A percentile compares a stretch with the other conserved stretches of the same genome.
phyloP scores from a whole-genome alignment of 2,888 invertebrate species.

The Brenthis ino region DNA sequence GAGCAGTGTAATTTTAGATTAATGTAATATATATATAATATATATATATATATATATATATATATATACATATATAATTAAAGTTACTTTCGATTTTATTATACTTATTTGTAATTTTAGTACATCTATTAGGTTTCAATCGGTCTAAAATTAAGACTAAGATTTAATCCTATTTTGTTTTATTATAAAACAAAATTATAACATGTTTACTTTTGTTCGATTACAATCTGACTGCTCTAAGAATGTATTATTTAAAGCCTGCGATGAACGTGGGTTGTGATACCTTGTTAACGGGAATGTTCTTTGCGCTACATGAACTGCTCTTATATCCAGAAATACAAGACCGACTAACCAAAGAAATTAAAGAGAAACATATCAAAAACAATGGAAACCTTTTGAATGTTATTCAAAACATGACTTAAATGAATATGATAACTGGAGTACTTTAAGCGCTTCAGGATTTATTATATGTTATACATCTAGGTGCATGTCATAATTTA shows the following conservation, averaged over 20 bases:
- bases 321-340: conserved; percentile 83
- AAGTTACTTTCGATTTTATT: too few relatives aligned
- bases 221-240: conserved; percentile 72
- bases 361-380: conserved; percentile 67
- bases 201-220: conserved; percentile 57
- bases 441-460: background rate
- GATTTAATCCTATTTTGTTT: too few relatives aligned
- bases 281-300: conserved; percentile 67
- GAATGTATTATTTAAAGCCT: conserved; percentile 62
- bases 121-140: too few relatives aligned
- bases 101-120: too few relatives aligned
- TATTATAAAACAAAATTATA: too few relatives aligned
- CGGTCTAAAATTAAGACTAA: too few relatives aligned
- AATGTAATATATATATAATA: too few relatives aligned
- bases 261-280: conserved; percentile 81
- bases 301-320: conserved; percentile 81
- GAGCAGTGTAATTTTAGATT: too few relatives aligned
- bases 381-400: conserved; percentile 53
- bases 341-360: conserved; percentile 77
- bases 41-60: too few relatives aligned
- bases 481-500: too few relatives aligned
- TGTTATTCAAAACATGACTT: conserved; percentile 76
- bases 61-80: too few relatives aligned
- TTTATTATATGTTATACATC: too few relatives aligned
- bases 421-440: conserved; percentile 84